A percentile compares a stretch with the other conserved stretches of the same genome.
Evolutionary conservation across 2,888 invertebrate species (phyloP).

Genomic region (Cosmia pyralina): DNA sequence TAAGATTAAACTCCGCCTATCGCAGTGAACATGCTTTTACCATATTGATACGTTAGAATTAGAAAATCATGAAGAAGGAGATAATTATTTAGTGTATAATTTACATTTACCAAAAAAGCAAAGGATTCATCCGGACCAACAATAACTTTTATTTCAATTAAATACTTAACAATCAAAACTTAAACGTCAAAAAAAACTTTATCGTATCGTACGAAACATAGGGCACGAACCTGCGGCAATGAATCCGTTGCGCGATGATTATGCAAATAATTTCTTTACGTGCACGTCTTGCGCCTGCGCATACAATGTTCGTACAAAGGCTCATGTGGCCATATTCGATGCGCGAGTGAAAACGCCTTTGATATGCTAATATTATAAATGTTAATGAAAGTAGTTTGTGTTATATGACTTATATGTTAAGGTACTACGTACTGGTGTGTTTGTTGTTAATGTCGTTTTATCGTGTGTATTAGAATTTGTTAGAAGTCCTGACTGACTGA

Average conservation of each 20-base stretch:
- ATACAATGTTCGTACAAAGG: constrained; percentile 69
- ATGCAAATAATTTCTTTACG: constrained; percentile 83
- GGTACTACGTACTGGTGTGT: background rate
- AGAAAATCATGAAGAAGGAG: too few relatives aligned
- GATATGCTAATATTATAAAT: constrained; percentile 75
- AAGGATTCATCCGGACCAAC: background rate
- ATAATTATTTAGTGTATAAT: background rate
- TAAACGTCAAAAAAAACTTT: background rate
- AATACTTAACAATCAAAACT: too few relatives aligned
- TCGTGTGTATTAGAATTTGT: background rate
- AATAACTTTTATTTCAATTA: background rate
- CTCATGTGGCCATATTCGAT: constrained; percentile 38
- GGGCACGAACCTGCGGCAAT: constrained; percentile 67
- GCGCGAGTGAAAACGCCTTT: constrained; percentile 75
- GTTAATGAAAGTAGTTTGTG: constrained; percentile 64
- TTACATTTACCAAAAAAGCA: background rate
- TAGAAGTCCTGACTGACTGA: too few relatives aligned
- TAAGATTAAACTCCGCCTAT: background rate
- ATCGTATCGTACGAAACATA: constrained; percentile 68
- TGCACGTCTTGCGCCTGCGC: constrained; percentile 65
- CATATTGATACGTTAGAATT: background rate
- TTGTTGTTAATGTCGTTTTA: too few relatives aligned
- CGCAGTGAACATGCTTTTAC: background rate
- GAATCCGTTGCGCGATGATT: constrained; percentile 79
- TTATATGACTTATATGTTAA: constrained; percentile 22